phyloP scores from a whole-genome alignment of 1,140 invertebrate genomes.

The Drosophila ogumai region DNA sequence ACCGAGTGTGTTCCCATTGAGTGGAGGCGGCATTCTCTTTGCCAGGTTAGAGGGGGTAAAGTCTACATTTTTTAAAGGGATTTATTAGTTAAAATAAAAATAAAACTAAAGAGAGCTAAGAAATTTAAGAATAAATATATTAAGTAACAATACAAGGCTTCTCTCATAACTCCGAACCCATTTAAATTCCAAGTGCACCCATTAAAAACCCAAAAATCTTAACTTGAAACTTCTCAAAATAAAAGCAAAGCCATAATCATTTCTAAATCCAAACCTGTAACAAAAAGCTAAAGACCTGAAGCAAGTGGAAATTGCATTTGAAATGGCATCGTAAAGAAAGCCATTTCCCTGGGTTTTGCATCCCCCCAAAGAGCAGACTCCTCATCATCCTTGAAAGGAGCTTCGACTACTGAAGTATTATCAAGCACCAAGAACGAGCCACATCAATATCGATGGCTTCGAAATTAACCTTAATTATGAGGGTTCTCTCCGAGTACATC shows the following conservation, averaged over 20 bases:
- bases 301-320: constrained; percentile 21
- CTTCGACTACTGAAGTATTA: not conserved
- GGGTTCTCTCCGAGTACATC: constrained; percentile 17
- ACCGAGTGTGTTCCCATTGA: constrained; percentile 18
- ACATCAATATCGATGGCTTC: constrained; percentile 64
- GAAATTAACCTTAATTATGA: constrained; percentile 62
- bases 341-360: constrained; percentile 30
- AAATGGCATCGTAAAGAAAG: constrained; percentile 37
- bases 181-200: constrained; percentile 13
- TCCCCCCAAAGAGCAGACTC: not conserved
- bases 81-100: not conserved
- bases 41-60: constrained; percentile 2
- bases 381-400: not conserved
- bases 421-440: constrained; percentile 5
- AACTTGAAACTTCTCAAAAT: constrained; percentile 9
- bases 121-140: too few relatives aligned
- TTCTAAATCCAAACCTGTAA: not conserved
- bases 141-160: too few relatives aligned
- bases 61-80: not conserved
- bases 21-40: constrained; percentile 11
- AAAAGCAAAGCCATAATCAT: constrained; percentile 20
- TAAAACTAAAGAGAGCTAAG: not conserved
- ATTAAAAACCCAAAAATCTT: constrained; percentile 21
- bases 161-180: not conserved
- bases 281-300: constrained; percentile 1